phyloP scores from a whole-genome alignment of 2,113 vertebrate genomes.

The Etia nguti region DNA sequence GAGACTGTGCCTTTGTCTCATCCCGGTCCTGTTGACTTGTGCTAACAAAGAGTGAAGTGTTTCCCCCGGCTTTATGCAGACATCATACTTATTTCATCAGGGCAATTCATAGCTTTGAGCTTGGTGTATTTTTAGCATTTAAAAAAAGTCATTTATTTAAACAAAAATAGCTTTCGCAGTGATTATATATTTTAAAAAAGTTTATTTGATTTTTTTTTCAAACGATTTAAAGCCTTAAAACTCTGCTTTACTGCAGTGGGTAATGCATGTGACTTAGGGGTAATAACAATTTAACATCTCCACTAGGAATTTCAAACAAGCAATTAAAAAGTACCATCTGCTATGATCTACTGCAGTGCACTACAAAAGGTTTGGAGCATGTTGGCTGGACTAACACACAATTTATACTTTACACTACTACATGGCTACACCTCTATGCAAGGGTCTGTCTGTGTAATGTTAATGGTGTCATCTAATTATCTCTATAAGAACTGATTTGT shows the following conservation, averaged over 20 bases:
- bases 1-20: background rate
- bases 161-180: background rate
- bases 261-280: background rate
- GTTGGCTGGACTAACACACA: background rate
- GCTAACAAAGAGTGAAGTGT: background rate
- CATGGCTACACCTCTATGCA: background rate
- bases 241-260: background rate
- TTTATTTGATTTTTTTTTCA: background rate
- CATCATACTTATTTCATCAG: background rate
- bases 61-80: background rate
- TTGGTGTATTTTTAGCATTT: background rate
- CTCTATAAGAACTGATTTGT: background rate
- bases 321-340: background rate
- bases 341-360: background rate
- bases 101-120: background rate
- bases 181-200: background rate
- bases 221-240: background rate
- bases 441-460: background rate
- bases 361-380: background rate
- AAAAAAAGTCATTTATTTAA: background rate
- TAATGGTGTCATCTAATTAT: background rate
- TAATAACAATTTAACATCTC: background rate
- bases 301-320: background rate
- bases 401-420: background rate
- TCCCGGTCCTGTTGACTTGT: background rate